Evolutionary conservation across 2,113 vertebrate species (phyloP), one percentile per base, ranked within the genome.

Genomic region (Pseudorectes ferrugineus): DNA sequence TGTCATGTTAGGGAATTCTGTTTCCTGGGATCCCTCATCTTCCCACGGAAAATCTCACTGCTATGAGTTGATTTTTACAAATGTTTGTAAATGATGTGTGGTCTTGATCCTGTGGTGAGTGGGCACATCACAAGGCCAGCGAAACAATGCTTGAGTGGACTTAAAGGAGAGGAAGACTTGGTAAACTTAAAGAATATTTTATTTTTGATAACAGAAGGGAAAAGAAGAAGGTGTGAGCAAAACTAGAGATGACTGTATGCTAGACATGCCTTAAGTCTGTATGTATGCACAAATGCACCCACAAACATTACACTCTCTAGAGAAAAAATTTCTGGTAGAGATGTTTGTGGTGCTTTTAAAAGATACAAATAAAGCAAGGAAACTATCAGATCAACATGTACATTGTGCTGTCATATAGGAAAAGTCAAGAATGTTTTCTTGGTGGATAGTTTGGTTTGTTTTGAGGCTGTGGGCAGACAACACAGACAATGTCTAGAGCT

Each of bases 271-370:
- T 23, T 51, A 59, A 65, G 17, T 36, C 45, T 77, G 22, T 17
- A 49, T 3, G 4, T 23, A 9, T 54, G 6, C 1, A 6, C 38
- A 94, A 81, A 42, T 17, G 2, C 4, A 36, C 19, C 17, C 31
- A 45, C 9, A 65, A 72, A 35, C 0, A 0, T 85, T 48, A 45
- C 0, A 2, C 9, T 71, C 57, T 18, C 3, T 23, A 52, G 24
- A 68, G 35, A 40, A 43, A 62, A 22, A 2, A 4, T 28, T 51
- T 75, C 17, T 21, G 8, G 5, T 8, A 28, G 23, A 74, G 2
- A 10, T 28, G 3, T 46, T 51, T 40, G 13, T 45, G 24, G 1
- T 1, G 14, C 12, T 8, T 78, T 72, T 18, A 1, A 51, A 72
- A 91, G 81, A 42, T 14, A 13, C 7, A 51, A 17, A 28, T 42